Conservation (phyloP, 2,113 vertebrate genomes). For the human (Homo sapiens) region GRCh38 chrX:6022501-6023000, state of each 20-base stretch:
- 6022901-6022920: accelerated
- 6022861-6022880: accelerated
- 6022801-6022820: neutral
- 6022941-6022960: neutral
- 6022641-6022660: neutral
- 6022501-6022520: accelerated
- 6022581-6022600: neutral
- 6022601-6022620: no score
- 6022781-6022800: neutral
- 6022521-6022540: neutral
- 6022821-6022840: neutral
- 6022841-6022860: accelerated
- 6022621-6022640: neutral
- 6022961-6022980: accelerated
- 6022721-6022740: accelerated
- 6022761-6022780: neutral
- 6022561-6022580: accelerated
- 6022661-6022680: neutral
- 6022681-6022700: neutral
- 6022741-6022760: accelerated
- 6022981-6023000: no score
- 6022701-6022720: no score
- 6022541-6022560: accelerated
- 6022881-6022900: neutral
- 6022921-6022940: neutral